Percentiles rank a stretch among this genome's conserved stretches.
Conservation (phyloP, 2,888 invertebrate species). For the Andrena chrysosceles region DNA sequence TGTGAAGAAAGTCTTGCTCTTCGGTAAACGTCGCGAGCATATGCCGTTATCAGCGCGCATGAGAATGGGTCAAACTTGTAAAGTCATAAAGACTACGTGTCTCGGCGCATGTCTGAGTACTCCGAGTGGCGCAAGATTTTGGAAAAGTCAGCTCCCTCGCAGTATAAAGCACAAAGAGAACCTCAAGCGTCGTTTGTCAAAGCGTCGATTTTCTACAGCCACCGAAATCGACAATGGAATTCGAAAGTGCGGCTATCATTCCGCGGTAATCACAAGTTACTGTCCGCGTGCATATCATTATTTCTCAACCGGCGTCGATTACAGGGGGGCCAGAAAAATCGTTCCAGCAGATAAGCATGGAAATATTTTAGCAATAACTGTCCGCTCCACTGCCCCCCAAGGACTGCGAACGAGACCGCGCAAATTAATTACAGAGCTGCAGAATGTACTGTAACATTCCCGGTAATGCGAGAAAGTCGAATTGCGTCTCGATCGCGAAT, state of each 20-base stretch:
- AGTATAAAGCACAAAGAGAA: too few relatives aligned
- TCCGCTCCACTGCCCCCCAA: slow-evolving; percentile 5
- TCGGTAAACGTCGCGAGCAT: slow-evolving; percentile 29
- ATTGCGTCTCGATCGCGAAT: slow-evolving; percentile 15
- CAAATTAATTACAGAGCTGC: slow-evolving; percentile 2
- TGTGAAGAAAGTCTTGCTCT: neutral
- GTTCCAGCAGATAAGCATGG: neutral
- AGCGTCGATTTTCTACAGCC: too few relatives aligned
- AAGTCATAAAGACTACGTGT: slow-evolving; percentile 49
- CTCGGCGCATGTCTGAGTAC: slow-evolving; percentile 6
- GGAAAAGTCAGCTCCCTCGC: too few relatives aligned
- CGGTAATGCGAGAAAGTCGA: slow-evolving; percentile 4
- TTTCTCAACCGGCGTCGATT: neutral
- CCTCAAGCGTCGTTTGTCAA: too few relatives aligned
- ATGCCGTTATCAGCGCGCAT: slow-evolving; percentile 33
- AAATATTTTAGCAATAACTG: slow-evolving; percentile 14
- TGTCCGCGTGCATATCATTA: neutral
- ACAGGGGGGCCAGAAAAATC: neutral
- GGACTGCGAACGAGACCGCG: slow-evolving; percentile 4
- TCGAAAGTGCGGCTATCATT: neutral
- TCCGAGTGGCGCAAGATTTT: too few relatives aligned
- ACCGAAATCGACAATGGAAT: neutral
- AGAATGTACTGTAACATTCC: neutral
- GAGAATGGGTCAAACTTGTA: slow-evolving; percentile 52
- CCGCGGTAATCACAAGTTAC: neutral